Base-by-base conservation (phyloP, 1,140 invertebrate species). In the Conus ventricosus region DNA sequence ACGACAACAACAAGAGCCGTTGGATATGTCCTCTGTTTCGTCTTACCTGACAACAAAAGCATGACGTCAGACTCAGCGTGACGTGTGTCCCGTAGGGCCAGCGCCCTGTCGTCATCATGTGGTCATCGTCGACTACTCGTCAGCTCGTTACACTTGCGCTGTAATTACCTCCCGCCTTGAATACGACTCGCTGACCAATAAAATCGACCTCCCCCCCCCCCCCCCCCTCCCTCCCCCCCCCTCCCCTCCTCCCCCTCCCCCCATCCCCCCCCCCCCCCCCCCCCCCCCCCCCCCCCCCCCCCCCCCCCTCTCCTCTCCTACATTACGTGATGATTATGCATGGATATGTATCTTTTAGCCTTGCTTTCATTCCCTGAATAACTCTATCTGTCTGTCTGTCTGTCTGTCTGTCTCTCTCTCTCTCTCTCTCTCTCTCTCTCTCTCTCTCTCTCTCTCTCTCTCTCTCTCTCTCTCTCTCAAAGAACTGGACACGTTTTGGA, bases 361-460 rank as follows among this genome's bases (percentile, higher is more conserved):
- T 6, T 27, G 10, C 76, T 27, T 25, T 39, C 76, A 11, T 25
- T 78, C 76, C 39, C n/a, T 78, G n/a, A 39, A n/a, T 78, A 7
- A 11, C 76, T 27, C 76, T 78, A 0, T 75, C 71, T 75, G 13
- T 75, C 78, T 81, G 25, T 81, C 25, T 81, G 25, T 81, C 25
- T 81, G 25, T 81, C 78, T 81, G 25, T 81, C 25, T 81, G 13
- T 81, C 78, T 75, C 17, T 75, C 67, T 75, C 67, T 75, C 67
- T 25, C 67, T 25, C 71, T 25, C 13, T 25, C 25, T 20, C 76
- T 27, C 76, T 78, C n/a, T 75, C 71, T 75, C 71, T 75, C 78
- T 81, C 78, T 81, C 25, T 81, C 78, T 81, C 25, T 81, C 78
- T 81, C 78, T 81, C 78, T 81, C 25, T 81, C 78, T 81, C 78